phyloP scores from a whole-genome alignment of 2,113 vertebrate genomes.

The Riparia riparia region DNA sequence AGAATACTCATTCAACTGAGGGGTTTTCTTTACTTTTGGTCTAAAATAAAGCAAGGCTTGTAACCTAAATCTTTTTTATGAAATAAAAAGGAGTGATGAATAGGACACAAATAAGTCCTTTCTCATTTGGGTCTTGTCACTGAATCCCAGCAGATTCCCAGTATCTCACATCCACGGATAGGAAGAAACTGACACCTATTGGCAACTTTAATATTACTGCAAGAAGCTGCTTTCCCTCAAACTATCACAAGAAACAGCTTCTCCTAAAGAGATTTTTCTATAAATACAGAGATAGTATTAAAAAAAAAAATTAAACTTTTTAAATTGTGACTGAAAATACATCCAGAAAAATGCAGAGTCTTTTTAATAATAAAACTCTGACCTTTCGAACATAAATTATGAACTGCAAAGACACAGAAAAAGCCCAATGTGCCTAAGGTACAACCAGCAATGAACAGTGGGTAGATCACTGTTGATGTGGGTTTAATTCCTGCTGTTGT shows the following conservation, averaged over 20 bases:
- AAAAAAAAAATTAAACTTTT: background rate
- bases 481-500: background rate
- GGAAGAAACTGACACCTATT: slow-evolving; percentile 74
- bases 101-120: background rate
- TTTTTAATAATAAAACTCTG: background rate
- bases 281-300: background rate
- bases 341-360: background rate
- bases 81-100: background rate
- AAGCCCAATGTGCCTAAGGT: background rate
- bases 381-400: background rate
- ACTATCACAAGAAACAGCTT: background rate
- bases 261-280: background rate
- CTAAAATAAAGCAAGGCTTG: background rate
- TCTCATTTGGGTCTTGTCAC: background rate
- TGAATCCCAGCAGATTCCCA: background rate
- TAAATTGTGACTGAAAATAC: background rate
- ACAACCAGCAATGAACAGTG: accelerated
- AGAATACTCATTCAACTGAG: background rate
- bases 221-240: background rate
- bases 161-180: background rate
- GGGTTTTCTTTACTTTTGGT: background rate
- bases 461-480: accelerated
- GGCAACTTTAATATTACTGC: slow-evolving; percentile 65
- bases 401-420: background rate
- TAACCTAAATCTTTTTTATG: background rate